Conservation (phyloP, 2,888 invertebrate species). For the Mythimna albipuncta region DNA sequence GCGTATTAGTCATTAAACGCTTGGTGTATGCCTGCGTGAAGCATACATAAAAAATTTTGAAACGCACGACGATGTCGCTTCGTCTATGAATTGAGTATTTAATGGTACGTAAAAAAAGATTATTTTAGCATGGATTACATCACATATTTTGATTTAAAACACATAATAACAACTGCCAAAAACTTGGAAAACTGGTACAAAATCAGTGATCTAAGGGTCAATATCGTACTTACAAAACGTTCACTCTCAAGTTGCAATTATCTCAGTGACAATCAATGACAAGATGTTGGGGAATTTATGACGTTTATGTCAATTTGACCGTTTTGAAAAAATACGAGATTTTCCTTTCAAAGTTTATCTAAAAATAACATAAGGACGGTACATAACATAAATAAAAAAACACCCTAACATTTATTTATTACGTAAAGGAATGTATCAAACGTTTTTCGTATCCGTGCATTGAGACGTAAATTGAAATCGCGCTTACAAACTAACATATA, state of each 20-base stretch:
- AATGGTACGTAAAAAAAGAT: neutral
- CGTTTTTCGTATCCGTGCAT: conserved; percentile 27
- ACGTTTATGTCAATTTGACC: too few species aligned
- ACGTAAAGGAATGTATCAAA: conserved; percentile 67
- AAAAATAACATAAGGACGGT: conserved; percentile 40
- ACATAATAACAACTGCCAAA: conserved; percentile 22
- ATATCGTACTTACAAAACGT: too few species aligned
- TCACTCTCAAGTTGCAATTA: too few species aligned
- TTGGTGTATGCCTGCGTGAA: too few species aligned
- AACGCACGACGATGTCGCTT: too few species aligned
- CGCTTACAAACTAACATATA: conserved; percentile 43
- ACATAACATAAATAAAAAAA: conserved; percentile 45
- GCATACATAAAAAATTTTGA: too few species aligned
- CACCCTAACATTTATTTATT: conserved; percentile 33
- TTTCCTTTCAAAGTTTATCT: conserved; percentile 28
- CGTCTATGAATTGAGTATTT: too few species aligned
- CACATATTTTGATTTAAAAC: conserved; percentile 16
- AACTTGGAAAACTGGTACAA: conserved; percentile 37
- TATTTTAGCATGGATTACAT: conserved; percentile 48
- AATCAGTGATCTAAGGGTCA: conserved; percentile 20
- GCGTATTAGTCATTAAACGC: too few species aligned
- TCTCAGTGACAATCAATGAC: too few species aligned
- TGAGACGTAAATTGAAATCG: conserved; percentile 4
- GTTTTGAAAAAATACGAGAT: too few species aligned
- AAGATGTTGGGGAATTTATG: too few species aligned